Evolutionary conservation across 1,140 invertebrate species (phyloP).

Genomic region (Aphelinus atriplicis): DNA sequence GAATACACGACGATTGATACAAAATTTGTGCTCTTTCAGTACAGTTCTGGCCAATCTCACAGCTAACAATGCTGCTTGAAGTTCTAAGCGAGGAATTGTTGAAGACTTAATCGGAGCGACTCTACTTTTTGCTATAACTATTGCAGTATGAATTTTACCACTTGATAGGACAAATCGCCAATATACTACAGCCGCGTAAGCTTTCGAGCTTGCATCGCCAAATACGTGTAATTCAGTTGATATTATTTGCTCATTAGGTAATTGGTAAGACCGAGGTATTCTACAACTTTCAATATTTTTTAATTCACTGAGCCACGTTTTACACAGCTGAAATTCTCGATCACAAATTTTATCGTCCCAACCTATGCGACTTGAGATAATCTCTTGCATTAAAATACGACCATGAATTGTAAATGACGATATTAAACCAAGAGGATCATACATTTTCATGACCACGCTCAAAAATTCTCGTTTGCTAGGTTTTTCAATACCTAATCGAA

Average conservation of each 20-base stretch:
- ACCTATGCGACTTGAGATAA: slow-evolving; percentile 45
- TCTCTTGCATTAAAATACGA: slow-evolving; percentile 54
- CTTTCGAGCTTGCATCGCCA: slow-evolving; percentile 48
- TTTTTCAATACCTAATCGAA: slow-evolving; percentile 17
- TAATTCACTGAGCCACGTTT: slow-evolving; percentile 35
- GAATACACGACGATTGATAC: slow-evolving; percentile 22
- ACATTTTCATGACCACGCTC: slow-evolving; percentile 45
- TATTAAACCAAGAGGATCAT: slow-evolving; percentile 49
- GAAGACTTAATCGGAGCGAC: slow-evolving; percentile 40
- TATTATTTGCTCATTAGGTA: not conserved
- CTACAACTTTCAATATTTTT: slow-evolving; percentile 5
- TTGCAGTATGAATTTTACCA: not conserved
- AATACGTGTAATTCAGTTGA: slow-evolving; percentile 31
- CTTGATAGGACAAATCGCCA: slow-evolving; percentile 29
- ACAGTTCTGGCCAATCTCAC: slow-evolving; percentile 46
- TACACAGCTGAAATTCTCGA: slow-evolving; percentile 21
- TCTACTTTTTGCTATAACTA: slow-evolving; percentile 43
- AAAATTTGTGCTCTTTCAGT: slow-evolving; percentile 42
- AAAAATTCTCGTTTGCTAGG: slow-evolving; percentile 39
- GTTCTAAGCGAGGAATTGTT: slow-evolving; percentile 54
- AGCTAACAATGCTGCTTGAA: slow-evolving; percentile 54
- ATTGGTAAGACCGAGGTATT: slow-evolving; percentile 32
- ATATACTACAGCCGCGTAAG: slow-evolving; percentile 50
- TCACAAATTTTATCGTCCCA: not conserved
- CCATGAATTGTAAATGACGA: slow-evolving; percentile 33